Base-by-base conservation (phyloP, 2,888 invertebrate genomes). In the Bellardia pandia region DNA sequence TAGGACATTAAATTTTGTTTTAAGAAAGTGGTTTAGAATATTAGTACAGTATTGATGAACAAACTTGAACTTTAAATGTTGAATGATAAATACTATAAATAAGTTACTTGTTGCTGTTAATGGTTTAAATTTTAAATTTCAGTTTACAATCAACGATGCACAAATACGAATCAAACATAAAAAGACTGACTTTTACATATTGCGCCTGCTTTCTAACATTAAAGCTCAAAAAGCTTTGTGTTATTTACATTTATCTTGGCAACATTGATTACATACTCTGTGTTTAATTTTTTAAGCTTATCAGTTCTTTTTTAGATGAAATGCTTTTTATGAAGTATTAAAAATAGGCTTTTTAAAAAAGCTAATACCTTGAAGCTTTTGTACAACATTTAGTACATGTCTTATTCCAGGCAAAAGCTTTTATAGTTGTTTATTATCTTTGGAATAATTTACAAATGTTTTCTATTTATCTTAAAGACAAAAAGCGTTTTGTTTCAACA, bases 401-500 rank as follows among this genome's bases (percentile, higher is more conserved):
- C n/a, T 2, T 56, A 56, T 42, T 14, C 56, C 42, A 60, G 30
- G n/a, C 3, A 37, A 62, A 62, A 37, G 37, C 37, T 14, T 33
- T 37, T 9, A 23, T 2, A 37, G 37, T n/a, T n/a, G 4, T 51
- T 51, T n/a, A n/a, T n/a, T 51, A 6, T 16, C 23, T 23, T 23
- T 9, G 2, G 7, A 56, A 56, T 2, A 3, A 8, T 33, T 33
- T n/a, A 8, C n/a, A 9, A 71, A 56, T 40, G 40, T 74, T 74
- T 84, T 56, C 53, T 1, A 9, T 45, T 7, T 58, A 60, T 60
- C 53, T 66, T 77, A 62, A 62, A 72, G 66, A 33, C 7, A 45
- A 42, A 56, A 42, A 72, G 53, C 60, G 66, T 16, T 30, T 60
- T 74, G 3, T 40, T 23, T 16, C 3, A n/a, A n/a, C 2, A n/a